Conservation (phyloP, 2,888 invertebrate species). For the Yponomeuta plumbellus region DNA sequence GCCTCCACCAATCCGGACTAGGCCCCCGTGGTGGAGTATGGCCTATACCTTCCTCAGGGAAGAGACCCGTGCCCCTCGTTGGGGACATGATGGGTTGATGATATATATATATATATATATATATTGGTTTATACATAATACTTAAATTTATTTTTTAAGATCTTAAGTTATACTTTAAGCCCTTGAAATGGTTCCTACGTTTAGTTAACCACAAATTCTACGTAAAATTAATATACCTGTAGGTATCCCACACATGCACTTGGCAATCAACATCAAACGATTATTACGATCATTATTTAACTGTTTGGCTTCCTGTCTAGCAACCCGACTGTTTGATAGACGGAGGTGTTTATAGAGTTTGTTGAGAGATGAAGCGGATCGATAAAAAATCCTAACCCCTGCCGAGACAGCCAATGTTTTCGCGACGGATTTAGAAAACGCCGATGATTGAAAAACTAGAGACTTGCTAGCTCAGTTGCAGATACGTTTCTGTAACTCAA, state of each 20-base stretch:
- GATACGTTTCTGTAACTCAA: not conserved
- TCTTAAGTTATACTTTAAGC: too few relatives aligned
- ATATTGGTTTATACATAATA: too few relatives aligned
- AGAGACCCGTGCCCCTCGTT: too few relatives aligned
- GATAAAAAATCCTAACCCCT: not conserved
- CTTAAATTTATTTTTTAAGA: too few relatives aligned
- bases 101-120: too few relatives aligned
- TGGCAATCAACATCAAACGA: not conserved
- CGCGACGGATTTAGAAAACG: constrained; percentile 12
- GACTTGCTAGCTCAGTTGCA: not conserved
- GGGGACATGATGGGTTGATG: too few relatives aligned
- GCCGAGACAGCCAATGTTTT: constrained; percentile 5
- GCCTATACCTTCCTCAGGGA: too few relatives aligned
- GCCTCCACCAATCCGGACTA: too few relatives aligned
- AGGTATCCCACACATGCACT: not conserved
- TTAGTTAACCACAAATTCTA: too few relatives aligned
- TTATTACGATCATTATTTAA: not conserved
- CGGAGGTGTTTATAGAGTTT: constrained; percentile 27
- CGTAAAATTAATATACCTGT: too few relatives aligned
- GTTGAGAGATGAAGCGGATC: constrained; percentile 21
- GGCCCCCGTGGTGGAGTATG: too few relatives aligned
- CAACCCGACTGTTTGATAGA: constrained; percentile 14
- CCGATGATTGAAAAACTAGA: constrained; percentile 4
- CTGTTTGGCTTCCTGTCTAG: not conserved
- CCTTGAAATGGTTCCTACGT: too few relatives aligned